These are phyloP conservation scores for Xylophagus ater DNA, from an alignment of 2,888 invertebrate genomes.

Conservation along the genomic window DNA sequence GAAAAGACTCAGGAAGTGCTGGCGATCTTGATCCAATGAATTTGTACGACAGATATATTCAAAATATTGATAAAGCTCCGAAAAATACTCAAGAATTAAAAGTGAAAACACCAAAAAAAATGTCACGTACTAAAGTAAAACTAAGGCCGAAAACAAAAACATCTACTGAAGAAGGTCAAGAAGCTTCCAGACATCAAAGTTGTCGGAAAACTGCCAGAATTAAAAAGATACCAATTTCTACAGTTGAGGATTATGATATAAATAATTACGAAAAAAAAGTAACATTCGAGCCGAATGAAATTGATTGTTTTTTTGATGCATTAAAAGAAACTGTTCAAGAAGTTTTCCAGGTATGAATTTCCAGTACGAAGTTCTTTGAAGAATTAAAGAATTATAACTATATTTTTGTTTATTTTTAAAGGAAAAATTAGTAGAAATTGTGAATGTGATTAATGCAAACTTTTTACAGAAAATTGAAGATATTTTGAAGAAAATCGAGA, in stretches of 20 bases:
- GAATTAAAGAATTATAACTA: neutral
- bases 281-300: conserved; percentile 22
- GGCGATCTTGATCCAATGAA: conserved; percentile 1
- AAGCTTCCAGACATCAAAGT: too few relatives aligned
- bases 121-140: too few relatives aligned
- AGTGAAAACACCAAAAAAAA: too few relatives aligned
- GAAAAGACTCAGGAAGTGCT: neutral
- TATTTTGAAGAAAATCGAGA: conserved; percentile 6
- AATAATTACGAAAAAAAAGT: conserved; percentile 2
- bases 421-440: conserved; percentile 4
- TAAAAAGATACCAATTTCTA: conserved; percentile 3
- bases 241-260: conserved; percentile 1
- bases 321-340: conserved; percentile 29
- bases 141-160: too few relatives aligned
- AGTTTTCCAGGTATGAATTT: conserved; percentile 24
- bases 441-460: conserved; percentile 1
- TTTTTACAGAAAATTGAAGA: conserved; percentile 7
- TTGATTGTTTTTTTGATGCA: conserved; percentile 28
- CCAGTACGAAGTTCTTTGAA: neutral
- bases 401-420: neutral
- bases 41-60: conserved; percentile 5
- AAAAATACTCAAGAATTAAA: too few relatives aligned
- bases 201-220: conserved; percentile 3
- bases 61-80: conserved; percentile 1
- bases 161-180: too few relatives aligned